Conservation (phyloP, 37 sponge, comb jelly and placozoan genomes). For the Corticium candelabrum region DNA sequence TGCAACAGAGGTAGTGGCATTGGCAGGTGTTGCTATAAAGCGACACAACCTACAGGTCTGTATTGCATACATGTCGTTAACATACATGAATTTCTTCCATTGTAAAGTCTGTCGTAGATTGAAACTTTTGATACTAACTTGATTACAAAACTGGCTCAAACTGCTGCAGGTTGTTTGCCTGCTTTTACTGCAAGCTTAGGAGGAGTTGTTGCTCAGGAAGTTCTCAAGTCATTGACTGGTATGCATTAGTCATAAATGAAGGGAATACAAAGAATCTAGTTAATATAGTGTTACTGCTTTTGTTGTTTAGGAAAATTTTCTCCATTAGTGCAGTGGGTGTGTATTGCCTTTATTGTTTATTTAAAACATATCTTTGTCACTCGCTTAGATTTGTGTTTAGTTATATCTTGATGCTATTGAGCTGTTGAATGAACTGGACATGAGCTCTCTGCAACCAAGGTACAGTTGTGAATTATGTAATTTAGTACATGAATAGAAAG, state of each 20-base stretch:
- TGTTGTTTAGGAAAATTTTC: conserved; percentile 96
- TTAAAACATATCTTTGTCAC: background rate
- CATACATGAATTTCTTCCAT: too few relatives aligned
- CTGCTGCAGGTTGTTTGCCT: conserved; percentile 46
- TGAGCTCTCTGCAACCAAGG: too few relatives aligned
- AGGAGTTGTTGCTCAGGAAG: conserved; percentile 87
- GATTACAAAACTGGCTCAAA: conserved; percentile 29
- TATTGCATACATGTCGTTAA: too few relatives aligned
- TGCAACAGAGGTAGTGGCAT: too few relatives aligned
- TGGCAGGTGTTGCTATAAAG: too few relatives aligned
- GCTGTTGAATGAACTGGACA: conserved; percentile 24
- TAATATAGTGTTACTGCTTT: too few relatives aligned
- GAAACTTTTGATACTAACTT: conserved; percentile 31
- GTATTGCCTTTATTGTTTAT: conserved; percentile 8
- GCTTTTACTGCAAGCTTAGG: conserved; percentile 70
- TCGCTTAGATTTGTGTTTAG: conserved; percentile 9
- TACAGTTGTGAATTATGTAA: too few relatives aligned
- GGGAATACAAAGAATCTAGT: too few relatives aligned
- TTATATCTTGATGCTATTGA: conserved; percentile 50
- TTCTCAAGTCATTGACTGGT: conserved; percentile 77
- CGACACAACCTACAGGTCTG: too few relatives aligned
- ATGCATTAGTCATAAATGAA: too few relatives aligned
- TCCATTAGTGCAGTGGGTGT: conserved; percentile 85
- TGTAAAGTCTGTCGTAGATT: too few relatives aligned
- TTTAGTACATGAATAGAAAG: too few relatives aligned